These are phyloP conservation scores for Pelobates fuscus DNA, from an alignment of 2,113 vertebrate species.

Conservation along the genomic window DNA sequence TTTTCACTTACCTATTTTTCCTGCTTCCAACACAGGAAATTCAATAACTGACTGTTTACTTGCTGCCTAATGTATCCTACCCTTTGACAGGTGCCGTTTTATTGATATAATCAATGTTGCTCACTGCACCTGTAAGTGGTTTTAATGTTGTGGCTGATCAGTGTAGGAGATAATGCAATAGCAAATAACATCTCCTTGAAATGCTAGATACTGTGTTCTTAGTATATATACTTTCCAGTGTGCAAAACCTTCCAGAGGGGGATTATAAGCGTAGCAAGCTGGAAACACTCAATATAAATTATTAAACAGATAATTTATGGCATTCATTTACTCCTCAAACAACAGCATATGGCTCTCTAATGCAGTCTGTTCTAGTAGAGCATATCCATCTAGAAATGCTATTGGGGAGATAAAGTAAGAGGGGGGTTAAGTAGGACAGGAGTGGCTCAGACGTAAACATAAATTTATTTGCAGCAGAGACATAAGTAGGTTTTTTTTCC, in stretches of 20 bases:
- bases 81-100: too few species aligned
- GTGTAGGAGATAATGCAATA: too few species aligned
- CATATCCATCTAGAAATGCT: constrained; percentile 33
- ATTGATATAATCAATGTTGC: too few species aligned
- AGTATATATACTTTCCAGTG: constrained; percentile 26
- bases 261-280: constrained; percentile 33
- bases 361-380: constrained; percentile 34
- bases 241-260: constrained; percentile 36
- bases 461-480: background rate
- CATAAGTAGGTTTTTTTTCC: too few species aligned
- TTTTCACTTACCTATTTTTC: too few species aligned
- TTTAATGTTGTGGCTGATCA: too few species aligned
- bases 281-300: constrained; percentile 44
- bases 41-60: too few species aligned
- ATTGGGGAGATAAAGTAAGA: constrained; percentile 8
- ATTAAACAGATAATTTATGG: constrained; percentile 51
- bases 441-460: constrained; percentile 20
- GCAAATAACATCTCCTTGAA: background rate
- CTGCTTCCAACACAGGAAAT: too few species aligned
- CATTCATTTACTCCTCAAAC: constrained; percentile 51
- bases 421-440: constrained; percentile 5
- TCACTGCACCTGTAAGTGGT: too few species aligned
- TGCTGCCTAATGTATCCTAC: too few species aligned
- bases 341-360: constrained; percentile 51
- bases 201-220: background rate